These are phyloP conservation scores for Emmelina monodactyla DNA, from an alignment of 2,888 invertebrate species.

Conservation along the genomic window DNA sequence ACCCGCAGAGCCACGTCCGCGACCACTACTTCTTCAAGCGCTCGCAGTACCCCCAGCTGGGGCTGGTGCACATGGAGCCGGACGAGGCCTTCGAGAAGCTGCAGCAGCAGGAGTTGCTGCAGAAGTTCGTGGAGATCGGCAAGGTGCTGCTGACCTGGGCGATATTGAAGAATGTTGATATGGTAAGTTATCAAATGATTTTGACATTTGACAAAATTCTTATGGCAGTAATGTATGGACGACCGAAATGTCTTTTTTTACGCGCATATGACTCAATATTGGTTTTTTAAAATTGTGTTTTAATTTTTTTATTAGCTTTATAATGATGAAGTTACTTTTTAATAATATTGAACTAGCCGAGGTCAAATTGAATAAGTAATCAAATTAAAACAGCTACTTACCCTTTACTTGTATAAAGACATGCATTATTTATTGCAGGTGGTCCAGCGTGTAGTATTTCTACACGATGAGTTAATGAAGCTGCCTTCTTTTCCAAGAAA, in stretches of 20 bases:
- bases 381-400: too few relatives aligned
- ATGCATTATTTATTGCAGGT: conserved; percentile 71
- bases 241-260: too few relatives aligned
- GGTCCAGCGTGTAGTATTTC: conserved; percentile 95
- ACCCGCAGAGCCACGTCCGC: conserved; percentile 92
- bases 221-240: too few relatives aligned
- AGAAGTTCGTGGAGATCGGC: conserved; percentile 97
- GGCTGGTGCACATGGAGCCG: conserved; percentile 91
- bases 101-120: conserved; percentile 87
- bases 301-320: too few relatives aligned
- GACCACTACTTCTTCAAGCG: conserved; percentile 96
- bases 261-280: too few relatives aligned
- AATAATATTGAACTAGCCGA: too few relatives aligned
- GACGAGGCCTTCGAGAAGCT: conserved; percentile 90
- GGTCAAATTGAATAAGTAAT: too few relatives aligned
- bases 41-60: conserved; percentile 97
- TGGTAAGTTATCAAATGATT: conserved; percentile 70
- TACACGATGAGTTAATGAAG: conserved; percentile 99
- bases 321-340: too few relatives aligned
- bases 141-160: conserved; percentile 94
- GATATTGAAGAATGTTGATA: conserved; percentile 89
- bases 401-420: too few relatives aligned
- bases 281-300: too few relatives aligned
- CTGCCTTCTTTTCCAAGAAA: conserved; percentile 97
- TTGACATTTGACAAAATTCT: too few relatives aligned